These are phyloP conservation scores for Sphaerodactylus townsendi DNA, from an alignment of 2,113 vertebrate species.

Conservation along the genomic window DNA sequence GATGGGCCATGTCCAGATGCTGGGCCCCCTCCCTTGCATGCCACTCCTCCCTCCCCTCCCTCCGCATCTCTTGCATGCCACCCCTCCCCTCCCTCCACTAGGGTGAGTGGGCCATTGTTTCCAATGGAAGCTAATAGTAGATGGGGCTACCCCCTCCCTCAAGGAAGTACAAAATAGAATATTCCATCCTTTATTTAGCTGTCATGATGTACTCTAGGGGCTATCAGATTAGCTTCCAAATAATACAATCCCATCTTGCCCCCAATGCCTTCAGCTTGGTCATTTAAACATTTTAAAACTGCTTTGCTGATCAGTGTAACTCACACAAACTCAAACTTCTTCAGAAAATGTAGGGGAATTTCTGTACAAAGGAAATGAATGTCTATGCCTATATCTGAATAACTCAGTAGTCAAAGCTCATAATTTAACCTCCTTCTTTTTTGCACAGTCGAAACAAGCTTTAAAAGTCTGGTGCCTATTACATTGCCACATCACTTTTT, in stretches of 20 bases:
- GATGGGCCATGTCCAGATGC: too few species aligned
- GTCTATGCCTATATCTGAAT: neutral
- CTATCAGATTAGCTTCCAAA: neutral
- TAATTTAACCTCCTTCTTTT: slow-evolving; percentile 38
- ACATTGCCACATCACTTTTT: neutral
- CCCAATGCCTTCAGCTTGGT: neutral
- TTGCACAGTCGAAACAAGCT: slow-evolving; percentile 3
- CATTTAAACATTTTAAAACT: neutral
- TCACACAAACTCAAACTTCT: neutral
- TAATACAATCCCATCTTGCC: neutral
- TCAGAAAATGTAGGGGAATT: neutral
- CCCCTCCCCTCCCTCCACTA: too few species aligned
- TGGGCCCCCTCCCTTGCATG: too few species aligned
- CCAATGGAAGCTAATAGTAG: too few species aligned
- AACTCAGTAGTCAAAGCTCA: neutral
- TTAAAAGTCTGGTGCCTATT: neutral
- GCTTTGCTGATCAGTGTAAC: neutral
- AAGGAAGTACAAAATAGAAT: too few species aligned
- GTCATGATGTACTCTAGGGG: neutral
- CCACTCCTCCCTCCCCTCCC: too few species aligned
- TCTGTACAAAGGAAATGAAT: neutral
- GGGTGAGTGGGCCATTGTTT: too few species aligned
- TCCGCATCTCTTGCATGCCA: too few species aligned
- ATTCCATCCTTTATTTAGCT: neutral
- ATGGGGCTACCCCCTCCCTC: too few species aligned